phyloP scores from a whole-genome alignment of 2,113 vertebrate species.

The Dipodomys spectabilis region DNA sequence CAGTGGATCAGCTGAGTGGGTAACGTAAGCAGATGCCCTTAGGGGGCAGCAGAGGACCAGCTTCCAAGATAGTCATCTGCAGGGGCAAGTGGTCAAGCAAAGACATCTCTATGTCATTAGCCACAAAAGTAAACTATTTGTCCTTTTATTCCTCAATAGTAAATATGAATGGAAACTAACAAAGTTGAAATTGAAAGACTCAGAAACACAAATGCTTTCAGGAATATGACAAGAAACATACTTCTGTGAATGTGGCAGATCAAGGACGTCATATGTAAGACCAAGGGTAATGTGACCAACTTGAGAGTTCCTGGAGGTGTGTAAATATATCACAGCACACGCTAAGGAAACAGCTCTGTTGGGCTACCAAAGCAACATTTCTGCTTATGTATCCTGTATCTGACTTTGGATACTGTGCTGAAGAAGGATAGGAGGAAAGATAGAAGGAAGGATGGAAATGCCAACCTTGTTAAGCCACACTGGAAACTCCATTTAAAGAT shows the following conservation, averaged over 20 bases:
- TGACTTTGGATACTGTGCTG: not conserved
- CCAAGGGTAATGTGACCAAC: not conserved
- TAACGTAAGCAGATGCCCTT: constrained; percentile 54
- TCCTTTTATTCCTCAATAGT: not conserved
- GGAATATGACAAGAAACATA: not conserved
- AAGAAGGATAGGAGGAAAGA: not conserved
- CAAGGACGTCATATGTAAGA: not conserved
- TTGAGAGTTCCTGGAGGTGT: not conserved
- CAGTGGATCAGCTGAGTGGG: not conserved
- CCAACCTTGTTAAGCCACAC: no score
- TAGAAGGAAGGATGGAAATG: no score
- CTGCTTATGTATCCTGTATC: not conserved
- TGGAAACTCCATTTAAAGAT: no score
- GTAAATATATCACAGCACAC: not conserved
- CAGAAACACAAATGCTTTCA: not conserved
- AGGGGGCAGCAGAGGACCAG: constrained; percentile 74
- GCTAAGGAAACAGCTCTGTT: not conserved
- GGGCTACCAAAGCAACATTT: not conserved
- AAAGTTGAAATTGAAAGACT: not conserved
- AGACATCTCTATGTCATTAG: not conserved
- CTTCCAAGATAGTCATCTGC: not conserved
- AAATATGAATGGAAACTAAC: not conserved
- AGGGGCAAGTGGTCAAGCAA: not conserved
- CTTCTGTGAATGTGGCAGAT: not conserved
- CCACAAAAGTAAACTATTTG: not conserved